Base-by-base conservation (phyloP, 2,797 vertebrate genomes). In the Clamator glandarius region DNA sequence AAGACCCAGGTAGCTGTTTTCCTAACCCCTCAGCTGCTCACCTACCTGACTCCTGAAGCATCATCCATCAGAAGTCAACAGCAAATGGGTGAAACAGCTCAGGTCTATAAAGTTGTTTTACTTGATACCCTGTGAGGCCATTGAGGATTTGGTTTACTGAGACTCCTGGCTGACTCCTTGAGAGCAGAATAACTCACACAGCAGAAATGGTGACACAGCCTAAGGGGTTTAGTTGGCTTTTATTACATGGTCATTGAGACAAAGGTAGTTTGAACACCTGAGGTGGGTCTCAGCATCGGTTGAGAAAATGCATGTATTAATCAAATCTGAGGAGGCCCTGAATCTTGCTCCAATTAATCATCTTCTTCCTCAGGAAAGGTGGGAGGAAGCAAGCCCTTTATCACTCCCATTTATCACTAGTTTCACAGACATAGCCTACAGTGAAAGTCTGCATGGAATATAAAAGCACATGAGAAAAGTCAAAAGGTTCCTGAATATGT, bases 281-380 rank as follows among this genome's bases (percentile, higher is more conserved):
- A 81, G 59, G 36, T 58, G 55, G 35, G 16, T 50, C 61, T 68
- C n/a, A 44, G 78, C 48, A n/a, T 76, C 77, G 69, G 50, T 77
- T 41, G 79, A 81, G 84, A 89, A 86, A 88, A 85, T 35, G 42
- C 1, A 3, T 15, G 31, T 39, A 76, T 96, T 90, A 78, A 93
- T 95, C 89, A 96, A 46, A 63, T 29, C 44, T 15, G 10, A 33
- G 19, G 73, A 94, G 75, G 59, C 28, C 46, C 31, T 63, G 9
- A 85, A 67, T 90, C 84, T 79, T n/a, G 25, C 92, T 83, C 76
- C 75, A 89, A 94, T 97, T 80, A 90, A 95, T 97, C 96, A 95
- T 51, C 69, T 44, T 90, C 90, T 92, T 84, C 2, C 92, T 72
- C 67, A 48, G 89, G 93, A 97, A 90, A 95, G 84, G 91, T 41